These are phyloP conservation scores for Anabacerthia variegaticeps DNA, from an alignment of 2,797 vertebrate genomes.

Conservation along the genomic window DNA sequence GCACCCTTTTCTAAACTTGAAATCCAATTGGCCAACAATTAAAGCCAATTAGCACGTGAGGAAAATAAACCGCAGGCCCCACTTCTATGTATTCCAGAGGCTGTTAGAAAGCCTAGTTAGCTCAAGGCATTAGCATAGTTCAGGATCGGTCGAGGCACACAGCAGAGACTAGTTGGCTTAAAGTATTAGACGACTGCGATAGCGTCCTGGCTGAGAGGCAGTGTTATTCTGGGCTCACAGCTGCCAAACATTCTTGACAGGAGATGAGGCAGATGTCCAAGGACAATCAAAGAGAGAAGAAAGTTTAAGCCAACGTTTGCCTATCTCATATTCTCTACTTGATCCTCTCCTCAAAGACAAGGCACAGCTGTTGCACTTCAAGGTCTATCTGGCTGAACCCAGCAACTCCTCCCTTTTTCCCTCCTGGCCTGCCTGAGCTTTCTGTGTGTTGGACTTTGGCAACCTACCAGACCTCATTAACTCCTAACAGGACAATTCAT, in stretches of 20 bases:
- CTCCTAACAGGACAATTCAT: slow-evolving; percentile 69
- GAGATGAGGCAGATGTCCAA: slow-evolving; percentile 99
- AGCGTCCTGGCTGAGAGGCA: slow-evolving; percentile 80
- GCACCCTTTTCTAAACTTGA: slow-evolving; percentile 78
- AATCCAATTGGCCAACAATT: slow-evolving; percentile 97
- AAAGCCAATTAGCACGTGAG: slow-evolving; percentile 97
- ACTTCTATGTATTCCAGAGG: slow-evolving; percentile 68
- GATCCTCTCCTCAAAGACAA: slow-evolving; percentile 91
- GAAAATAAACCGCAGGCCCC: slow-evolving; percentile 76
- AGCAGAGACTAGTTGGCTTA: slow-evolving; percentile 89
- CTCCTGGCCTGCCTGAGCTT: slow-evolving; percentile 22
- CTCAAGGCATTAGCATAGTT: slow-evolving; percentile 81
- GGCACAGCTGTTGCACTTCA: slow-evolving; percentile 93
- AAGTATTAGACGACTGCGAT: slow-evolving; percentile 91
- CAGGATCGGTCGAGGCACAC: slow-evolving; percentile 67
- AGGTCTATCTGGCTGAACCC: slow-evolving; percentile 81
- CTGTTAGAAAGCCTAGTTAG: slow-evolving; percentile 81
- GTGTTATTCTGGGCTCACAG: slow-evolving; percentile 96
- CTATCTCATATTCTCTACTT: slow-evolving; percentile 92
- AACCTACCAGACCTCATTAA: slow-evolving; percentile 81
- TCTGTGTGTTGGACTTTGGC: slow-evolving; percentile 62
- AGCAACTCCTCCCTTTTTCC: slow-evolving; percentile 64
- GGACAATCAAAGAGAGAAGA: slow-evolving; percentile 96
- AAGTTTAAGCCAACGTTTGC: slow-evolving; percentile 97
- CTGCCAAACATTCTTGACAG: slow-evolving; percentile 96